Conservation (phyloP, 1,140 invertebrate species). For the Lordiphosa clarofinis region DNA sequence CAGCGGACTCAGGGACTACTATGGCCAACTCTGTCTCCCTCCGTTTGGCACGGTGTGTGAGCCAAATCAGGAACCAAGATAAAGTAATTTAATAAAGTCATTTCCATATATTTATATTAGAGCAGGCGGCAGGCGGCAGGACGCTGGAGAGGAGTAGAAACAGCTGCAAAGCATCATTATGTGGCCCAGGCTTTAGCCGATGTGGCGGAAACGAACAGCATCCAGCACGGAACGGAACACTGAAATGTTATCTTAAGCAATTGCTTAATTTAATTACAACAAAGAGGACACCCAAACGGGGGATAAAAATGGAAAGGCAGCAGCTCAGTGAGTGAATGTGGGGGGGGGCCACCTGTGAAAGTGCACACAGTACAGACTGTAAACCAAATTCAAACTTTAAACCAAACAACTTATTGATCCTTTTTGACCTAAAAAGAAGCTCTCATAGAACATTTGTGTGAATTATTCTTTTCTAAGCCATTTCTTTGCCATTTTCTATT, state of each 20-base stretch:
- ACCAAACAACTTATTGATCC: no score
- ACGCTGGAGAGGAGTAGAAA: neutral
- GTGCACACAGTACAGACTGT: no score
- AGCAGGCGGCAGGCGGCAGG: constrained; percentile 18
- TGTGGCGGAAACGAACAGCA: constrained; percentile 26
- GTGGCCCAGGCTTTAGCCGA: constrained; percentile 13
- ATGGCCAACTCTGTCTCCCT: neutral
- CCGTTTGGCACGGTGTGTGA: neutral
- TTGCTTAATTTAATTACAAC: constrained; percentile 66
- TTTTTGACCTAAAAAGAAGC: no score
- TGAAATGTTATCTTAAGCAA: constrained; percentile 61
- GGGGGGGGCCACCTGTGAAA: no score
- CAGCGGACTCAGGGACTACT: constrained; percentile 31
- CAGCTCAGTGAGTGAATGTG: neutral
- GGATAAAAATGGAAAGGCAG: neutral
- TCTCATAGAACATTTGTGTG: no score
- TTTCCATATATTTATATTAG: constrained; percentile 76
- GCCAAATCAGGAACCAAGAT: constrained; percentile 59
- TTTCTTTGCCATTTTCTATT: no score
- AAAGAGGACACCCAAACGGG: neutral
- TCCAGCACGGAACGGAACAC: constrained; percentile 12
- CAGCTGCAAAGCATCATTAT: constrained; percentile 40
- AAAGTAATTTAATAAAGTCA: constrained; percentile 74
- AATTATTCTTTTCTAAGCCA: no score
- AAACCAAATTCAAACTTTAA: no score